These are phyloP conservation scores for Isurus oxyrinchus DNA, from an alignment of 2,113 vertebrate species.

Conservation along the genomic window DNA sequence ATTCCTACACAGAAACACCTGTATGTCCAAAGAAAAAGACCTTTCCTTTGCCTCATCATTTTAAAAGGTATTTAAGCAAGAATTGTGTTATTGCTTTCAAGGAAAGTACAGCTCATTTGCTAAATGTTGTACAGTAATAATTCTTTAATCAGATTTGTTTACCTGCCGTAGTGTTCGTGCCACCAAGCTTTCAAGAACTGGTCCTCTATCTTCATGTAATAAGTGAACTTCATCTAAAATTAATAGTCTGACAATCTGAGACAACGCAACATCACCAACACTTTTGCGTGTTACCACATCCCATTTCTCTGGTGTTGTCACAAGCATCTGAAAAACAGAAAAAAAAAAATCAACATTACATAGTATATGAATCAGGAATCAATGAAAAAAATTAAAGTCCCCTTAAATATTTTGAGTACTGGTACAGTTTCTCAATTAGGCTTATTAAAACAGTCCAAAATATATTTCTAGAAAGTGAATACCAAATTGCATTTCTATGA, in stretches of 20 bases:
- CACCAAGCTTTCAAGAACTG: conserved; percentile 94
- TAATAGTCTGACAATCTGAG: conserved; percentile 86
- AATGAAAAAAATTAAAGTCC: not conserved
- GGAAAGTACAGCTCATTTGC: not conserved
- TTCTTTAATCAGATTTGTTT: conserved; percentile 39
- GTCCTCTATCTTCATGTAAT: conserved; percentile 91
- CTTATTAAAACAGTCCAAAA: not conserved
- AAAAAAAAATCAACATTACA: not conserved
- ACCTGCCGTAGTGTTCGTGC: conserved; percentile 93
- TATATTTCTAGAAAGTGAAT: not conserved
- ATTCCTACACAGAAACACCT: not conserved
- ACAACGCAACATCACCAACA: conserved; percentile 89
- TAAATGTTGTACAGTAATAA: not conserved
- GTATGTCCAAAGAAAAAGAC: not conserved
- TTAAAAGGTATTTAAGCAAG: not conserved
- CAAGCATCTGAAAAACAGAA: conserved; percentile 73
- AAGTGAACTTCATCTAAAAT: conserved; percentile 97
- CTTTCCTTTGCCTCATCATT: not conserved
- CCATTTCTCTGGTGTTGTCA: conserved; percentile 98
- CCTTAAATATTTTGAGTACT: not conserved
- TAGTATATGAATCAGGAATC: not conserved
- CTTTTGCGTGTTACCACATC: conserved; percentile 97
- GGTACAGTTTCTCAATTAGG: not conserved
- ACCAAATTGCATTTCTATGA: not conserved
- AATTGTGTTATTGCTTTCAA: not conserved